Percentiles rank a stretch among this genome's conserved stretches.
phyloP scores from a whole-genome alignment of 2,888 invertebrate genomes.

The Plagiodera versicolora region DNA sequence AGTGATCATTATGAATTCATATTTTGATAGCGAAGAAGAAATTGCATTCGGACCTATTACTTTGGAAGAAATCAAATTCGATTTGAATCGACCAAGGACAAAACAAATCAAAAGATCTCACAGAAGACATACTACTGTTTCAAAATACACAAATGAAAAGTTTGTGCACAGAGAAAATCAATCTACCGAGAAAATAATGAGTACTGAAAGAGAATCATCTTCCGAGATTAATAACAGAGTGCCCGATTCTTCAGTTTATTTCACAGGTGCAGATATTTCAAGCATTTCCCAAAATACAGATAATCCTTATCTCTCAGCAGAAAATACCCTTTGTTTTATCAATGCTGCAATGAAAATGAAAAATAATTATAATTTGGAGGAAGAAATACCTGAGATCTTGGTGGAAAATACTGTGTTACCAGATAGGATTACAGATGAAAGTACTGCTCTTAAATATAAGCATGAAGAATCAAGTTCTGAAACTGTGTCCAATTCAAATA shows the following conservation, averaged over 20 bases:
- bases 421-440: not conserved
- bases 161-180: not conserved
- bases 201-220: not conserved
- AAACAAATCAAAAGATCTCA: conserved; percentile 1
- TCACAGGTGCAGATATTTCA: conserved; percentile 16
- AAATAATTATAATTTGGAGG: not conserved
- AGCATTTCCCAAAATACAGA: not conserved
- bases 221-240: not conserved
- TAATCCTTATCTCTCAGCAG: conserved; percentile 6
- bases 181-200: not conserved
- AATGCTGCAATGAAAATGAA: conserved; percentile 6
- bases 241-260: conserved; percentile 12
- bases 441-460: too few species aligned
- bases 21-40: conserved; percentile 24
- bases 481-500: not conserved
- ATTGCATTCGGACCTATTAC: conserved; percentile 25
- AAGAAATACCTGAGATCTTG: not conserved
- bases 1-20: conserved; percentile 23
- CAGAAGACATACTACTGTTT: conserved; percentile 17
- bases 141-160: not conserved
- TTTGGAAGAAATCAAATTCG: conserved; percentile 21
- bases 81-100: conserved; percentile 11
- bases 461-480: too few species aligned
- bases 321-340: not conserved
- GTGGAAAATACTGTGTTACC: not conserved